Conservation (phyloP, 2,113 vertebrate species). For the Takifugu flavidus region DNA sequence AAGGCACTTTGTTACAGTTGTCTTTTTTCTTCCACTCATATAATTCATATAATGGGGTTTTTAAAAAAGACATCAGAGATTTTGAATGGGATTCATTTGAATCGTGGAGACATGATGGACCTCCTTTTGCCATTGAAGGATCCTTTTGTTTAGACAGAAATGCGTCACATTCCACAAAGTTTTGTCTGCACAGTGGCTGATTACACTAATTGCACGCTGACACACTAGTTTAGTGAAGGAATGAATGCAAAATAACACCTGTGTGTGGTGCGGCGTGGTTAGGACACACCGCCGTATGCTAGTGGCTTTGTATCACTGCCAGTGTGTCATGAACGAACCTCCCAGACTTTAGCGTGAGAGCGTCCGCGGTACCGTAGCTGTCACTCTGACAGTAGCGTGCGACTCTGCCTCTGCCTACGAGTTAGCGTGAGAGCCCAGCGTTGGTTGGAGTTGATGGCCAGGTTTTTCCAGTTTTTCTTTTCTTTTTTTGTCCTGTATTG, state of each 20-base stretch:
- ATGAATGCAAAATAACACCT: background rate
- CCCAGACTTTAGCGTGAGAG: slow-evolving; percentile 62
- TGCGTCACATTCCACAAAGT: background rate
- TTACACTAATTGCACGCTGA: background rate
- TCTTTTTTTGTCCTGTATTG: slow-evolving; percentile 54
- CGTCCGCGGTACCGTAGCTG: slow-evolving; percentile 56
- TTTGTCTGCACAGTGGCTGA: background rate
- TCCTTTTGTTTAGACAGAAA: background rate
- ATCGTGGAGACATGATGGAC: background rate
- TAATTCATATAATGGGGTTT: too few relatives aligned
- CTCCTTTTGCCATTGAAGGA: too few relatives aligned
- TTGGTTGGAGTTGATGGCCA: slow-evolving; percentile 71
- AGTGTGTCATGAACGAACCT: slow-evolving; percentile 35
- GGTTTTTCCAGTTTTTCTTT: slow-evolving; percentile 79
- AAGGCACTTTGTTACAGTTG: too few relatives aligned
- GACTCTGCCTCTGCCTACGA: slow-evolving; percentile 63
- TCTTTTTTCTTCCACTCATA: too few relatives aligned
- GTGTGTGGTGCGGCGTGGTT: too few relatives aligned
- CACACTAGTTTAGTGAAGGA: background rate
- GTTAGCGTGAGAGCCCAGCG: slow-evolving; percentile 77
- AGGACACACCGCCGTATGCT: slow-evolving; percentile 2
- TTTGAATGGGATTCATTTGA: background rate
- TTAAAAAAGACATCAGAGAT: too few relatives aligned
- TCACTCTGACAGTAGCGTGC: slow-evolving; percentile 74
- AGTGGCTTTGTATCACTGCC: slow-evolving; percentile 9